Evolutionary conservation across 2,888 invertebrate genomes (phyloP).

Genomic region (Coremacera marginata): DNA sequence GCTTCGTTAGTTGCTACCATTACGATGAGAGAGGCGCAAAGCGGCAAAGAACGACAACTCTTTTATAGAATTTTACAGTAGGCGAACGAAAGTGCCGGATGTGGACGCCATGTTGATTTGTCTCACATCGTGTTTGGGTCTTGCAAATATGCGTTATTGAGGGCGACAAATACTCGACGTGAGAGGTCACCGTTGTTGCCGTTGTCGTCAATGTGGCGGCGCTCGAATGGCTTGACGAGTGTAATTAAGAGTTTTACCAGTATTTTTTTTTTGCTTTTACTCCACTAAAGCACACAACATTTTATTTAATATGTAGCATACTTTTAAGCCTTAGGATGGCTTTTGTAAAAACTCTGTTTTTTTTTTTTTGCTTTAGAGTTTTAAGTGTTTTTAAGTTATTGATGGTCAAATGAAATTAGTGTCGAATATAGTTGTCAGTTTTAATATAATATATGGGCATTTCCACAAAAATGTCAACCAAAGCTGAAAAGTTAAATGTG

Average conservation of each 20-base stretch:
- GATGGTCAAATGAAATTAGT: too few relatives aligned
- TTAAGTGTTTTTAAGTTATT: too few relatives aligned
- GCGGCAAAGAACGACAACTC: background rate
- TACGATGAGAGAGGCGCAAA: background rate
- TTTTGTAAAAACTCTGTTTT: background rate
- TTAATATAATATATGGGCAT: too few relatives aligned
- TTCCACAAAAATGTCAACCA: too few relatives aligned
- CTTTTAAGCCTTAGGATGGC: background rate
- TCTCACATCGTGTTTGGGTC: slow-evolving; percentile 37
- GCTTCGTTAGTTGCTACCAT: slow-evolving; percentile 49
- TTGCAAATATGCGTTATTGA: slow-evolving; percentile 25
- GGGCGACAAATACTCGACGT: background rate
- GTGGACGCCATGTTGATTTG: slow-evolving; percentile 33
- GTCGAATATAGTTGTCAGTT: too few relatives aligned
- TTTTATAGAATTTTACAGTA: background rate
- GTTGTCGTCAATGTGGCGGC: background rate
- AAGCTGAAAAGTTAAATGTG: too few relatives aligned
- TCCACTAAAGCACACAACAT: background rate
- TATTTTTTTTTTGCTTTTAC: background rate
- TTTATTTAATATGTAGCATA: background rate
- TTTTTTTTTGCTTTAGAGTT: background rate
- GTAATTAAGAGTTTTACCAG: slow-evolving; percentile 23
- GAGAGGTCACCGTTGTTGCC: background rate
- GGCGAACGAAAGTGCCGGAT: slow-evolving; percentile 12
- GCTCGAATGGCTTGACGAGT: slow-evolving; percentile 6